Evolutionary conservation across 53 echinoderm and acorn worm species (phyloP).

Genomic region (Echinometra lucunter): DNA sequence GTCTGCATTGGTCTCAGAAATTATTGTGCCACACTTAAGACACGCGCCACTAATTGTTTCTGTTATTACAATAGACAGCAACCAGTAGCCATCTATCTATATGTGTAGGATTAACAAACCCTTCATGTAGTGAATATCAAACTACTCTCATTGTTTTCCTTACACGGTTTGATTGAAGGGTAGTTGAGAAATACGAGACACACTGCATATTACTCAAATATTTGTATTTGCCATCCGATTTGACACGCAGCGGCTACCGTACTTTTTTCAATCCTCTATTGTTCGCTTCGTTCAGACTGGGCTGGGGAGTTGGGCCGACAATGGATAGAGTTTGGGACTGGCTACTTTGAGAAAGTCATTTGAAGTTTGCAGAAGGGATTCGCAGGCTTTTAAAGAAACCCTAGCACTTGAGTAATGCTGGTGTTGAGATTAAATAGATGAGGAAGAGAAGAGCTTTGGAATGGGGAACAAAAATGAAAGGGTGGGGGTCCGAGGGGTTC

Average conservation of each 20-base stretch:
- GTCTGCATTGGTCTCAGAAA: neutral
- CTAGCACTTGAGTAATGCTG: neutral
- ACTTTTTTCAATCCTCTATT: neutral
- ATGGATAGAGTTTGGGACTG: neutral
- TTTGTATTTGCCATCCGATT: conserved; percentile 31
- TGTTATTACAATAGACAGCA: neutral
- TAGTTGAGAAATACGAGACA: conserved; percentile 31
- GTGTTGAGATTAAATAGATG: conserved; percentile 1
- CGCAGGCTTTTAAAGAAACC: neutral
- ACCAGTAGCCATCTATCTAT: neutral
- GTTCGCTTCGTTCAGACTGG: conserved; percentile 6
- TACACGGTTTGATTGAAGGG: neutral
- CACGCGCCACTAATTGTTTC: neutral
- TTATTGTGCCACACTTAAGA: neutral
- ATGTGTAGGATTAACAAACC: neutral
- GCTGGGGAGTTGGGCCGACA: neutral
- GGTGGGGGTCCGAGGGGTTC: too few relatives aligned
- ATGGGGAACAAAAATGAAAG: neutral
- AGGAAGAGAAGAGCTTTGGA: neutral
- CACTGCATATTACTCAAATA: conserved; percentile 38
- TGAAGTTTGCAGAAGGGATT: conserved; percentile 36
- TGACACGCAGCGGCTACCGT: conserved; percentile 50
- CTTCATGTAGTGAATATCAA: conserved; percentile 17
- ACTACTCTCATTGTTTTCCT: neutral
- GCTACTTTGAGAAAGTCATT: conserved; percentile 17